A percentile compares a stretch with the other conserved stretches of the same genome.
phyloP scores from a whole-genome alignment of 2,113 vertebrate genomes.

The Heliornis fulica region DNA sequence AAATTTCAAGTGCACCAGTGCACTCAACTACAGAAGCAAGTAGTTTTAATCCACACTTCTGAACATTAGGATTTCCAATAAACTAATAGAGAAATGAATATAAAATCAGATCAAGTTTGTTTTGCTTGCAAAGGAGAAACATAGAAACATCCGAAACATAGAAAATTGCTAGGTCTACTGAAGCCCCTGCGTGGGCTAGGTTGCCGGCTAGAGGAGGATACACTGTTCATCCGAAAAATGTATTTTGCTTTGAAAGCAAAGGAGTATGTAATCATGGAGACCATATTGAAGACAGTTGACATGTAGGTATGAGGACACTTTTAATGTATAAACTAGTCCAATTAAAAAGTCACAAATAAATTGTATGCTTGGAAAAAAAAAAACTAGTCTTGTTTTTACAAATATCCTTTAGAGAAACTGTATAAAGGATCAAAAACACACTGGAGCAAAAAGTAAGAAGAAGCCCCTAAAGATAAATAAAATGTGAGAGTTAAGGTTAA shows the following conservation, averaged over 20 bases:
- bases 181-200: no score
- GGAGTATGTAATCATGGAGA: background rate
- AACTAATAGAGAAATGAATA: slow-evolving; percentile 76
- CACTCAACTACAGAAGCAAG: slow-evolving; percentile 81
- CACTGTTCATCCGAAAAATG: no score
- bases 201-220: no score
- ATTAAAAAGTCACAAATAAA: background rate
- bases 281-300: background rate
- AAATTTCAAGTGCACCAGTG: slow-evolving; percentile 83
- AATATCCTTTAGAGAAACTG: background rate
- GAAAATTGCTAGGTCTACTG: no score
- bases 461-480: background rate
- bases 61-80: slow-evolving; percentile 84
- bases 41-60: slow-evolving; percentile 85
- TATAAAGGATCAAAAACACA: background rate
- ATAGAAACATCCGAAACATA: no score
- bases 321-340: background rate
- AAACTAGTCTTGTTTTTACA: background rate
- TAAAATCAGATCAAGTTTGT: background rate
- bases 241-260: background rate
- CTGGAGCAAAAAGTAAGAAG: background rate
- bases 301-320: background rate
- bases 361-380: background rate
- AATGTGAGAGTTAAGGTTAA: background rate
- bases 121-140: background rate